A percentile compares a stretch with the other conserved stretches of the same genome.
Conservation (phyloP, 2,113 vertebrate genomes). For the Phaetusa simplex region DNA sequence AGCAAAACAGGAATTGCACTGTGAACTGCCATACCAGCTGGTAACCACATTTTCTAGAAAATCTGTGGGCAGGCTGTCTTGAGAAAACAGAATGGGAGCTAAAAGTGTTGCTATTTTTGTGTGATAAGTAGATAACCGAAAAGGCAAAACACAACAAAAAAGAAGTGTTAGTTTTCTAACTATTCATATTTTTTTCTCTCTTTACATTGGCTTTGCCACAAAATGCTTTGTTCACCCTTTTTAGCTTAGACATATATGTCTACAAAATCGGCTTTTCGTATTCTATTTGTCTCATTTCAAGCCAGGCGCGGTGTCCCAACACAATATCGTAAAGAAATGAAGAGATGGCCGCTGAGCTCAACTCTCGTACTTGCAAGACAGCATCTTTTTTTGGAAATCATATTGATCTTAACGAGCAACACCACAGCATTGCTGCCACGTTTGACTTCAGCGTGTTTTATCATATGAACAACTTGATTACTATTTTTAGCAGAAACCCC, state of each 20-base stretch:
- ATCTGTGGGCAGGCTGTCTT: conserved; percentile 66
- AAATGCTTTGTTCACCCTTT: background rate
- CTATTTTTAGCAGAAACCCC: background rate
- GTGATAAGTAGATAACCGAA: conserved; percentile 55
- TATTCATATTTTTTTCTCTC: background rate
- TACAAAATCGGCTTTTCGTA: background rate
- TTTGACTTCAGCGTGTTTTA: background rate
- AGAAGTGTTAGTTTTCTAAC: conserved; percentile 28
- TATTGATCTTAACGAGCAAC: background rate
- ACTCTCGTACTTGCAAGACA: conserved; percentile 48
- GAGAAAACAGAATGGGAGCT: conserved; percentile 63
- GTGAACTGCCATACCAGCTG: conserved; percentile 64
- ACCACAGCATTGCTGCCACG: background rate
- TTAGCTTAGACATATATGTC: background rate
- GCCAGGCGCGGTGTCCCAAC: background rate
- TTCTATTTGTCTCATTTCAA: background rate
- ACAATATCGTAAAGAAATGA: background rate
- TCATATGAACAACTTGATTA: background rate
- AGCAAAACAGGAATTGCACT: conserved; percentile 63
- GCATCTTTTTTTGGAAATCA: conserved; percentile 38
- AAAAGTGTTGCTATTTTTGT: conserved; percentile 62
- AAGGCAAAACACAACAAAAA: conserved; percentile 47
- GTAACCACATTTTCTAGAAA: conserved; percentile 69
- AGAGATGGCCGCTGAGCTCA: conserved; percentile 22
- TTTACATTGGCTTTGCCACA: conserved; percentile 16